These are phyloP conservation scores for Polypedilum pembai DNA, from an alignment of 1,140 invertebrate genomes.

Conservation along the genomic window DNA sequence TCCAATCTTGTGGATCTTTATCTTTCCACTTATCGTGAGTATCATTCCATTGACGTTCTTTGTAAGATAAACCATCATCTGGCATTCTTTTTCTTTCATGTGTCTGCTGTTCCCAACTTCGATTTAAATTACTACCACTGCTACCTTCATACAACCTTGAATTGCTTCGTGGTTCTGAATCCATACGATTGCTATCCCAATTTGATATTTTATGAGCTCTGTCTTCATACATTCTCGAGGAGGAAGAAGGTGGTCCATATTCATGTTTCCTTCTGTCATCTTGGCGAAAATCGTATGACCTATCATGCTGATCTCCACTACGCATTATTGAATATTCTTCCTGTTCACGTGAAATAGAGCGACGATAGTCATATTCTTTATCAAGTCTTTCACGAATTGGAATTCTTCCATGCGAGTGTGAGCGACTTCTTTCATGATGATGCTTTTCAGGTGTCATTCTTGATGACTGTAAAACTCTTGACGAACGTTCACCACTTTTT, in stretches of 20 bases:
- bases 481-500: not conserved
- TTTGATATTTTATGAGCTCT: not conserved
- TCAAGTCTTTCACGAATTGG: constrained; percentile 20
- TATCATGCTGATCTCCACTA: not conserved
- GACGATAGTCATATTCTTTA: constrained; percentile 10
- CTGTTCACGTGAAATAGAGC: not conserved
- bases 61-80: not conserved
- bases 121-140: not conserved
- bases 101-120: not conserved
- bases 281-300: not conserved
- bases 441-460: not conserved
- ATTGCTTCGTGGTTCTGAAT: not conserved
- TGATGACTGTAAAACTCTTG: not conserved
- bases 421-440: constrained; percentile 21
- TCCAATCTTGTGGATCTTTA: constrained; percentile 4
- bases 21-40: constrained; percentile 14
- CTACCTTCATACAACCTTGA: not conserved
- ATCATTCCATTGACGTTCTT: not conserved
- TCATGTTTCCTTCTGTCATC: constrained; percentile 3
- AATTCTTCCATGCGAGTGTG: not conserved
- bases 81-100: not conserved
- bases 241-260: not conserved
- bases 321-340: not conserved
- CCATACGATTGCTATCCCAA: not conserved
- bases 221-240: not conserved